These are phyloP conservation scores for Rhagonycha lutea DNA, from an alignment of 2,888 invertebrate genomes.

Conservation along the genomic window DNA sequence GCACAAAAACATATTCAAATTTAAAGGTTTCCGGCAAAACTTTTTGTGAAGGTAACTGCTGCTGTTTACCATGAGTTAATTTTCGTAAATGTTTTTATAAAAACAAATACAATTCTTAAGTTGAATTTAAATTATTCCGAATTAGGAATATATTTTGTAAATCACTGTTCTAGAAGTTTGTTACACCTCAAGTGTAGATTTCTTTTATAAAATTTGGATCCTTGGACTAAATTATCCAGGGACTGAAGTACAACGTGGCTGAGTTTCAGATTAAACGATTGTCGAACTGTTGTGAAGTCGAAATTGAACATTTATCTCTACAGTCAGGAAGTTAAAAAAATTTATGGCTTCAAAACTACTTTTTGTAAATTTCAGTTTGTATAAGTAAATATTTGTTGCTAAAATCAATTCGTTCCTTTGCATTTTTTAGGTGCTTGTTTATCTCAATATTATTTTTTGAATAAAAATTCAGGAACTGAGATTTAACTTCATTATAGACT, in stretches of 20 bases:
- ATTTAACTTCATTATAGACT: not conserved
- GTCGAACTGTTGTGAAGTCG: not conserved
- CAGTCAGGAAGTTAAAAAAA: not conserved
- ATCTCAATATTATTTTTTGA: not conserved
- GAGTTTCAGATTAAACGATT: not conserved
- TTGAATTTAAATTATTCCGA: not conserved
- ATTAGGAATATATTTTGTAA: not conserved
- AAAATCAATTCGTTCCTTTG: not conserved
- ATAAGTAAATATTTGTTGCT: not conserved
- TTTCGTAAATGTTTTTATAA: no score
- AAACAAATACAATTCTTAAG: no score
- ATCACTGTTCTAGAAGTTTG: not conserved
- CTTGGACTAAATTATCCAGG: not conserved
- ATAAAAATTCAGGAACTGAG: not conserved
- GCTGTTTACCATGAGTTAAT: no score
- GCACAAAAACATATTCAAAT: no score
- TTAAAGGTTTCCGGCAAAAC: no score
- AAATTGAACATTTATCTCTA: not conserved
- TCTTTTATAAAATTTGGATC: not conserved
- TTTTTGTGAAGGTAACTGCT: no score
- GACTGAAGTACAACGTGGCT: not conserved
- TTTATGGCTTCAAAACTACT: not conserved
- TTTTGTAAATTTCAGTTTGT: not conserved
- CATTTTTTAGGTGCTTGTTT: not conserved
- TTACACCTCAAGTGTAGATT: not conserved